A percentile compares a stretch with the other conserved stretches of the same genome.
Conservation (phyloP, 2,888 invertebrate genomes). For the Lasioglossum lativentre region DNA sequence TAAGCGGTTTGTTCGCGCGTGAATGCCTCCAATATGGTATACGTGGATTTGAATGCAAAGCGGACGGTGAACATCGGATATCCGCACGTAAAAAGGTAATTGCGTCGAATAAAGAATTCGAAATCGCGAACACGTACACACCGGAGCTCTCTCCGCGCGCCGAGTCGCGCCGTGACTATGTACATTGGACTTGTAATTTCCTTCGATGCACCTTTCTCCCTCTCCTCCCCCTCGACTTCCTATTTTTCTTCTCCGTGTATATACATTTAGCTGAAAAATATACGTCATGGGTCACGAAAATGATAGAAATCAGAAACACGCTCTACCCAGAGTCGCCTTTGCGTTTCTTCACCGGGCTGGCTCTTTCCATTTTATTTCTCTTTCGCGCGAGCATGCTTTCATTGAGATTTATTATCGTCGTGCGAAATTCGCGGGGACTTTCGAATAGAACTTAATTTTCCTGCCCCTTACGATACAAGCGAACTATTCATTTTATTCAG, state of each 20-base stretch:
- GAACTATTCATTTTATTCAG: neutral
- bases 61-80: constrained; percentile 60
- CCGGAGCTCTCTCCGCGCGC: neutral
- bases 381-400: neutral
- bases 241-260: neutral
- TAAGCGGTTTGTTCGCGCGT: constrained; percentile 75
- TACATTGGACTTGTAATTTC: constrained; percentile 29
- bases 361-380: neutral
- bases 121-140: constrained; percentile 58
- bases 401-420: neutral
- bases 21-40: constrained; percentile 73
- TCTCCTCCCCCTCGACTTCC: neutral
- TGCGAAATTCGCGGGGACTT: neutral
- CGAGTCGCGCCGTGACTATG: neutral
- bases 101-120: constrained; percentile 69
- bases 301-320: constrained; percentile 12
- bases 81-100: constrained; percentile 66
- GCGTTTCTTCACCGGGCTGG: neutral
- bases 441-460: neutral
- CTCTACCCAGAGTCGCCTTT: neutral
- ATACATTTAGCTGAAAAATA: neutral
- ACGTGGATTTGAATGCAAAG: constrained; percentile 72
- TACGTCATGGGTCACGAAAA: constrained; percentile 4
- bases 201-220: neutral
- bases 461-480: neutral